Conservation (phyloP, 1,140 invertebrate species). For the Gonioctena quinquepunctata region DNA sequence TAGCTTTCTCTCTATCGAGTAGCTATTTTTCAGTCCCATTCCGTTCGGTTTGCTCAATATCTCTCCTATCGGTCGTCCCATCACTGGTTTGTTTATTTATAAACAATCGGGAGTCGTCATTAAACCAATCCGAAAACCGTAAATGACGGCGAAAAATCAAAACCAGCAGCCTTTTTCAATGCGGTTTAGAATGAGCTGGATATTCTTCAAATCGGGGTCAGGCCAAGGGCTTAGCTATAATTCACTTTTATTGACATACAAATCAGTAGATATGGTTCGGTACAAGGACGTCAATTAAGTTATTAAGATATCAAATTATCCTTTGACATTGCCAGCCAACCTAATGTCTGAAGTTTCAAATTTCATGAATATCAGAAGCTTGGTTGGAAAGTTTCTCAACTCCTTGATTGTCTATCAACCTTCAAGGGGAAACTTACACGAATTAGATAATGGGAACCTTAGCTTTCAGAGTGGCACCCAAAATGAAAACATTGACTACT, state of each 20-base stretch:
- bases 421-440: too few species aligned
- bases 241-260: conserved; percentile 5
- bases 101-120: too few species aligned
- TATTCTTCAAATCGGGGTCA: background rate
- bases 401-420: too few species aligned
- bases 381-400: too few species aligned
- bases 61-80: background rate
- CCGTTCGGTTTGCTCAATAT: background rate
- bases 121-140: too few species aligned
- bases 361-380: too few species aligned
- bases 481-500: too few species aligned
- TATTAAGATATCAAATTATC: too few species aligned
- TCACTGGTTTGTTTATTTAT: background rate
- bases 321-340: too few species aligned
- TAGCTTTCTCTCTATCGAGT: background rate
- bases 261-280: conserved; percentile 2
- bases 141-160: background rate
- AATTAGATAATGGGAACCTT: too few species aligned
- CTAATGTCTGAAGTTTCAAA: too few species aligned
- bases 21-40: background rate
- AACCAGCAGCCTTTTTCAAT: background rate
- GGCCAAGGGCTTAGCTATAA: conserved; percentile 17
- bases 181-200: background rate
- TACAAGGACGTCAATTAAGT: background rate
- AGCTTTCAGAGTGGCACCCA: too few species aligned